Base-by-base conservation (phyloP, 1,140 invertebrate genomes). In the Magallana gigas region DNA sequence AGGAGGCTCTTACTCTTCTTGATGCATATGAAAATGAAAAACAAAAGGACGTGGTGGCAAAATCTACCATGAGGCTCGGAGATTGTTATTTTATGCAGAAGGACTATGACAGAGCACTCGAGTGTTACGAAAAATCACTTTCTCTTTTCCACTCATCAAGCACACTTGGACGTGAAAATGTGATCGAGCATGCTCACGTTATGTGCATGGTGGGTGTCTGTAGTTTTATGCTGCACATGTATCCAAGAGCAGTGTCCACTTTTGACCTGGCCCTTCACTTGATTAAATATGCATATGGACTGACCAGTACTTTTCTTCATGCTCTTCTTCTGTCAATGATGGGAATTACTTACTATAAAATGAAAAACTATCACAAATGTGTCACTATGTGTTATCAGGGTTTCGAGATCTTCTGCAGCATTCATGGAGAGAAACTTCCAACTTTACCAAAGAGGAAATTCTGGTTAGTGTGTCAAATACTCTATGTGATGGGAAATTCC, bases 141-240 rank as follows among this genome's bases (percentile, higher is more conserved):
- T 84, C 87, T 18, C 87, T 93, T 57, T 93, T 94, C 71, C 89
- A 90, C 36, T 84, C 90, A 64, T 91, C 92, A 60, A 90, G 91
- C 56, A 91, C 91, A 12, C 91, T 92, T 62, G 93, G 93, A 23
- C 90, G 91, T 83, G 93, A 93, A 11, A 88, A 90, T 11, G 76
- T 93, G 36, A 87, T 93, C 85, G 91, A 93, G 82, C 92, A 94
- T 88, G 93, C 92, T 12, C 93, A 94, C 90, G 92, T 94, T 11
- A 83, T 94, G 76, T 92, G 91, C 85, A 94, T 94, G 93, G 88
- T 94, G n/a, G 93, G 93, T n/a, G 93, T 93, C 57, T 92, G 92
- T 57, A 93, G 92, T n/a, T 94, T 94, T 84, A 93, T 94, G 92
- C 82, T 94, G 1, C 93, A 93, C 85, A 91, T 92, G n/a, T 94